Evolutionary conservation across 2,888 invertebrate genomes (phyloP), one percentile per base, ranked within the genome.

Genomic region (Ashinkailepas kermadecensis): DNA sequence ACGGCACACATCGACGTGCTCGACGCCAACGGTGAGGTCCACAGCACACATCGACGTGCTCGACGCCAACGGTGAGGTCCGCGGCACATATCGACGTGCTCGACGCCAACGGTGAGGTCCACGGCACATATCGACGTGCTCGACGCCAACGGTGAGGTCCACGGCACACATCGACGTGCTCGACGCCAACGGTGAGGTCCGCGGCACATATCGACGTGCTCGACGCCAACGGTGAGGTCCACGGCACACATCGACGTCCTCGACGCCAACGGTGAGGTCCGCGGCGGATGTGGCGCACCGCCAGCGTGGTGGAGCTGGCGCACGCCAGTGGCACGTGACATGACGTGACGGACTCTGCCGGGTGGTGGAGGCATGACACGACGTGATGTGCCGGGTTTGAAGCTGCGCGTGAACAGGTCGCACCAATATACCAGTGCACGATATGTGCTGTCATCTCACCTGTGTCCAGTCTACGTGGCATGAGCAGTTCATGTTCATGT

Each of bases 11-110:
- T 97, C 83, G 90, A 91, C 85, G 91, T 97, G 80, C 89, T 93
- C 81, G 97, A 97, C 88, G 94, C 94, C 21, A 96, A 97, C 88
- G 96, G n/a, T n/a, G n/a, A n/a, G n/a, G n/a, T n/a, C n/a, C n/a
- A n/a, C n/a, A n/a, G n/a, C n/a, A n/a, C 89, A 89, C 58, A 90
- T 97, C 83, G 90, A 91, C 85, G 91, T 97, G 80, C 89, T 93
- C 81, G 97, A 97, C 88, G 94, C 94, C 21, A 96, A 97, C 88
- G 96, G 90, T 90, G 39, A 80, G 81, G 93, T 95, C 84, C 91
- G 90, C 85, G 91, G 96, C 6, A 89, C 89, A 89, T 57, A 90
- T 97, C 83, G 90, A 91, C 85, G 91, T 97, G 80, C 89, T 93
- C 81, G 97, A 97, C 88, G 94, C 94, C 21, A 96, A 97, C 88